Conservation (phyloP, 2,113 vertebrate species). For the Egretta garzetta region DNA sequence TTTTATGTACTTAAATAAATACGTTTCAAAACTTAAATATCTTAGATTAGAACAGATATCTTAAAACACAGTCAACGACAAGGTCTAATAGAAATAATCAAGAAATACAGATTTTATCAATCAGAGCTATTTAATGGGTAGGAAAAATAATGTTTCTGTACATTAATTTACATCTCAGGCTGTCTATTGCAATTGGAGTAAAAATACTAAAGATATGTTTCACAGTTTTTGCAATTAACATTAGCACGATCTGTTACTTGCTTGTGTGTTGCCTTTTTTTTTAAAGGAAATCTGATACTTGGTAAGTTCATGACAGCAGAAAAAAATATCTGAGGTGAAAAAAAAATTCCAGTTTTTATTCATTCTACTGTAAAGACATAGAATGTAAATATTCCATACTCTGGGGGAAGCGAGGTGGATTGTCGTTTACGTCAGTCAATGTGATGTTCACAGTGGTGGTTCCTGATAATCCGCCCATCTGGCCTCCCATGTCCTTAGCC, state of each 20-base stretch:
- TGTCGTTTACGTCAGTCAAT: constrained; percentile 72
- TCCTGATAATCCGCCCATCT: constrained; percentile 94
- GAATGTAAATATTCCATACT: constrained; percentile 77
- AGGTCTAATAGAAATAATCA: not conserved
- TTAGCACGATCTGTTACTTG: not conserved
- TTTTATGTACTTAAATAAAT: not conserved
- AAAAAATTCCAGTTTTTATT: not conserved
- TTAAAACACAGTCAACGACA: not conserved
- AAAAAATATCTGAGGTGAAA: not conserved
- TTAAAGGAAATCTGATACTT: not conserved
- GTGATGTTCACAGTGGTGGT: constrained; percentile 95
- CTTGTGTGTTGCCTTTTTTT: not conserved
- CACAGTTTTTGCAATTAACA: not conserved
- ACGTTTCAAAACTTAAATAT: not conserved
- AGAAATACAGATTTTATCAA: not conserved
- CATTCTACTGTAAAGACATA: not conserved
- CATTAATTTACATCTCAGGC: not conserved
- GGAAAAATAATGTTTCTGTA: not conserved
- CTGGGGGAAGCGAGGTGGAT: constrained; percentile 88
- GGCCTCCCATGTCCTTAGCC: constrained; percentile 97
- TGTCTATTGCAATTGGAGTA: not conserved
- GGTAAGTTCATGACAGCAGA: not conserved
- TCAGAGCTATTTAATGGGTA: not conserved
- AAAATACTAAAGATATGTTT: not conserved
- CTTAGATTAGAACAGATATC: not conserved